These are phyloP conservation scores for Bufo gargarizans DNA, from an alignment of 2,113 vertebrate species.

Conservation along the genomic window DNA sequence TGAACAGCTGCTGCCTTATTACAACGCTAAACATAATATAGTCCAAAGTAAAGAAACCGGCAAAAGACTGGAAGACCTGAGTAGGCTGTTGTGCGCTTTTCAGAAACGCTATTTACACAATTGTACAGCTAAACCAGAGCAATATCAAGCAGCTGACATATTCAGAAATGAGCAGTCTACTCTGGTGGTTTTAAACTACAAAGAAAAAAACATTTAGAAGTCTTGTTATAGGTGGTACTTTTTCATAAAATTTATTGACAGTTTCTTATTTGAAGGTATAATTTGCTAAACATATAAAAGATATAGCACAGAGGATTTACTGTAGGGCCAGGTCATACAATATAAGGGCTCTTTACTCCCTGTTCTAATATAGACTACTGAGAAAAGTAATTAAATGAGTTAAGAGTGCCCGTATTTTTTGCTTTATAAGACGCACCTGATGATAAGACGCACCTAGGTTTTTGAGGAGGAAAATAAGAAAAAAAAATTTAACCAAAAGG, in stretches of 20 bases:
- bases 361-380: not conserved
- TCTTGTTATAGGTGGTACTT: not conserved
- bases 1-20: constrained; percentile 60
- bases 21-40: constrained; percentile 53
- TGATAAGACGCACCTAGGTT: no score
- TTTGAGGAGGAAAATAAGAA: no score
- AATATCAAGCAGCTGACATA: not conserved
- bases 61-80: constrained; percentile 47
- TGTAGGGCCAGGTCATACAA: not conserved
- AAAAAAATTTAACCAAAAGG: no score
- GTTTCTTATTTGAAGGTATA: not conserved
- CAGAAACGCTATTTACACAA: constrained; percentile 33
- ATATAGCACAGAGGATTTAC: not conserved
- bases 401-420: not conserved
- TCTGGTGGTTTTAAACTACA: not conserved
- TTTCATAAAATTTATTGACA: not conserved
- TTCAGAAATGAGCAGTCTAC: not conserved
- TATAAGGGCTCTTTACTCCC: not conserved
- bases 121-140: not conserved
- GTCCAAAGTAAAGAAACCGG: constrained; percentile 55
- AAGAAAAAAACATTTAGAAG: not conserved
- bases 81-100: constrained; percentile 24
- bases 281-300: not conserved
- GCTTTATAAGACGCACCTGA: no score
- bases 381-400: constrained; percentile 4